Conservation (phyloP, 2,888 invertebrate species). For the Girardia tigrina region DNA sequence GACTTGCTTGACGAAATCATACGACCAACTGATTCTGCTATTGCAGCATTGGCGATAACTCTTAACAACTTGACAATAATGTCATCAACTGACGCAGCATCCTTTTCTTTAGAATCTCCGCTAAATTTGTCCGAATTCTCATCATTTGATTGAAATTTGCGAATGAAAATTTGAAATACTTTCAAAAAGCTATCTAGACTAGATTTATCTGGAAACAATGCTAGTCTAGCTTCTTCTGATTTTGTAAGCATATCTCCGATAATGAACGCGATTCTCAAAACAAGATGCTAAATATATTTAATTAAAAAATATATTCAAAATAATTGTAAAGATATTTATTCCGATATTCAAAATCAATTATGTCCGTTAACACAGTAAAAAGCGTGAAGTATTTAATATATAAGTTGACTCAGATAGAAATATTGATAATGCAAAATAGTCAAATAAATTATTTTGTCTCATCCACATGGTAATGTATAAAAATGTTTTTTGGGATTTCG, state of each 20-base stretch:
- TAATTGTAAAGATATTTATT: too few relatives aligned
- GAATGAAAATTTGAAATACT: conserved; percentile 44
- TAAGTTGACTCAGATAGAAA: too few relatives aligned
- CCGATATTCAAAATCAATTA: too few relatives aligned
- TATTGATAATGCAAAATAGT: too few relatives aligned
- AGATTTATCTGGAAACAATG: conserved; percentile 43
- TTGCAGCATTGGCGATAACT: conserved; percentile 70
- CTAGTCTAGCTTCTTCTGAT: conserved; percentile 58
- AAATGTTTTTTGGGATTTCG: too few relatives aligned
- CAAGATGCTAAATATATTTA: conserved; percentile 51
- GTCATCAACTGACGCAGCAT: conserved; percentile 47
- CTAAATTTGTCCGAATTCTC: not conserved
- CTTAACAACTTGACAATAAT: conserved; percentile 56
- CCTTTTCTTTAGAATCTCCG: not conserved
- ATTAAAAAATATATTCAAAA: not conserved
- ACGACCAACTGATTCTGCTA: conserved; percentile 64
- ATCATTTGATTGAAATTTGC: not conserved
- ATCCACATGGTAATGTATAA: too few relatives aligned
- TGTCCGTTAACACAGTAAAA: too few relatives aligned
- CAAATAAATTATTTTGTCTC: too few relatives aligned
- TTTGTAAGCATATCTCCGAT: conserved; percentile 71
- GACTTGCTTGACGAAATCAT: conserved; percentile 53
- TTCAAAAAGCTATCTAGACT: conserved; percentile 43
- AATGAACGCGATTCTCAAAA: conserved; percentile 66
- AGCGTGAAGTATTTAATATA: too few relatives aligned